phyloP scores from a whole-genome alignment of 2,888 invertebrate species.

The Drosophila recens region DNA sequence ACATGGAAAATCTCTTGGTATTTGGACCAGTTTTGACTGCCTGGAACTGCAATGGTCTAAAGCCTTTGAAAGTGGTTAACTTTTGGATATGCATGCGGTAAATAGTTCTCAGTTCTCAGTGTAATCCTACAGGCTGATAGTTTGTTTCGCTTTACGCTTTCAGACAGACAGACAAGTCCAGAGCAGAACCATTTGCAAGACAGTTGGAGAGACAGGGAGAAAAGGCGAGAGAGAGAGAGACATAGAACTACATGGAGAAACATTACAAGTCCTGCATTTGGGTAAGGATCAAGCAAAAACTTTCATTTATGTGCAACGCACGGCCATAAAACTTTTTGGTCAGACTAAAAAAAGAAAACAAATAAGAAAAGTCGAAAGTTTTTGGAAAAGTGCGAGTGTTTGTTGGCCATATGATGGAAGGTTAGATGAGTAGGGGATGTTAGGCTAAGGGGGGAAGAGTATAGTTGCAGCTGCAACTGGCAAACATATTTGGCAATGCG shows the following conservation, averaged over 20 bases:
- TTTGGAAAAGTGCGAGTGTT: constrained; percentile 74
- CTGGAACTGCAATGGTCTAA: constrained; percentile 16
- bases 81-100: constrained; percentile 42
- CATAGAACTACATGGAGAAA: not conserved
- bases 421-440: not conserved
- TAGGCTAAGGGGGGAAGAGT: not conserved
- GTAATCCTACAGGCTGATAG: constrained; percentile 16
- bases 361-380: constrained; percentile 54
- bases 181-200: constrained; percentile 10
- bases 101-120: constrained; percentile 26
- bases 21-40: constrained; percentile 12
- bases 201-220: not conserved
- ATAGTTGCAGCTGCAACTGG: constrained; percentile 57
- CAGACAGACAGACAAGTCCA: constrained; percentile 1
- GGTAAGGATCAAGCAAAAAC: constrained; percentile 64
- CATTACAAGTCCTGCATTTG: constrained; percentile 37
- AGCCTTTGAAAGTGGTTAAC: constrained; percentile 22
- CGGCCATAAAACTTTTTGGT: constrained; percentile 73
- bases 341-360: constrained; percentile 26
- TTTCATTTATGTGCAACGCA: constrained; percentile 79
- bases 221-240: not conserved
- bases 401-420: constrained; percentile 43
- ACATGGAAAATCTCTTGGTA: not conserved
- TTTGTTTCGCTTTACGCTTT: constrained; percentile 2
- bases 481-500: constrained; percentile 79